Conservation (phyloP, 2,888 invertebrate species). For the Pyrgus malvae region DNA sequence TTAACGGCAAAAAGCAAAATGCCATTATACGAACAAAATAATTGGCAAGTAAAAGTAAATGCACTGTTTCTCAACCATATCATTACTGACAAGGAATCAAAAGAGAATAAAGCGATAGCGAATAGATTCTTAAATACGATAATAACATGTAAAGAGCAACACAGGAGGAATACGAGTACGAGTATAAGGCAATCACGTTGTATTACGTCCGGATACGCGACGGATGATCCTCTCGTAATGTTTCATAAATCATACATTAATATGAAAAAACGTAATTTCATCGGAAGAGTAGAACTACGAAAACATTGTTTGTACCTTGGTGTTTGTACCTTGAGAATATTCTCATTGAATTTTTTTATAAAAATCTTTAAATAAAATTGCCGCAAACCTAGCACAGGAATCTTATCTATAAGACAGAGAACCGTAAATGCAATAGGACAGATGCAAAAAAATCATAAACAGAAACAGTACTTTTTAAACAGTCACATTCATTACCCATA, state of each 20-base stretch:
- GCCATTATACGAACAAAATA: not conserved
- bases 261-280: constrained; percentile 53
- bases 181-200: constrained; percentile 65
- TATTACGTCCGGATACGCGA: constrained; percentile 56
- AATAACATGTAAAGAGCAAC: constrained; percentile 63
- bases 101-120: constrained; percentile 33
- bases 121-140: constrained; percentile 55
- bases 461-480: no score
- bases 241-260: constrained; percentile 61
- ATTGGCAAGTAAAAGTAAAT: constrained; percentile 1
- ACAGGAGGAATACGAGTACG: constrained; percentile 54
- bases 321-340: constrained; percentile 34
- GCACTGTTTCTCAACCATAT: not conserved
- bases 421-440: no score
- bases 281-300: constrained; percentile 32
- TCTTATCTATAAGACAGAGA: no score
- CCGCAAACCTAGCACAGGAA: no score
- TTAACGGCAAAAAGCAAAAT: no score
- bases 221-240: constrained; percentile 61
- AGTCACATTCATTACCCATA: no score
- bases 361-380: no score
- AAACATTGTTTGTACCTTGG: constrained; percentile 35
- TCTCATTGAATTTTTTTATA: no score
- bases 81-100: constrained; percentile 28
- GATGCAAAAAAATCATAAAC: no score